These are phyloP conservation scores for Sebastiscus albofasciatus DNA, from an alignment of 2,797 vertebrate species.

Conservation along the genomic window DNA sequence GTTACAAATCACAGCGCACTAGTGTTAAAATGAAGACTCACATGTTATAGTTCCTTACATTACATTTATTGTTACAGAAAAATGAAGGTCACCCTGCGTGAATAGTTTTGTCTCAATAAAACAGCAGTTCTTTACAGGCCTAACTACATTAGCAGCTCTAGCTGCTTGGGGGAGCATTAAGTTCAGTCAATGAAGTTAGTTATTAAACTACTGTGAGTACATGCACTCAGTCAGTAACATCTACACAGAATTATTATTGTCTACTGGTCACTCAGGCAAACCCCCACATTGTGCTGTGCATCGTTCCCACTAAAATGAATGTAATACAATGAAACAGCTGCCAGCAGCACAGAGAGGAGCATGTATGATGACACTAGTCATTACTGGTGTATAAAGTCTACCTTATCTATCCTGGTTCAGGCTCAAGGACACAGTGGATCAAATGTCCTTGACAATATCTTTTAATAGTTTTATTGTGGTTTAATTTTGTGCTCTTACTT, in stretches of 20 bases:
- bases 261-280: neutral
- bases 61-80: constrained; percentile 59
- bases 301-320: neutral
- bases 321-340: neutral
- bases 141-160: neutral
- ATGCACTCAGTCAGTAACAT: constrained; percentile 13
- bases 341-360: neutral
- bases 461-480: neutral
- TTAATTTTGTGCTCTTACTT: constrained; percentile 14
- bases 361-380: neutral
- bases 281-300: neutral
- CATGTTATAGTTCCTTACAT: constrained; percentile 21
- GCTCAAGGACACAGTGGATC: constrained; percentile 1
- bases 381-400: neutral
- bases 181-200: constrained; percentile 26
- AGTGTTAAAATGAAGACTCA: constrained; percentile 6
- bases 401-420: constrained; percentile 1
- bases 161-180: neutral
- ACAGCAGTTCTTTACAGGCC: constrained; percentile 18
- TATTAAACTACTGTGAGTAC: constrained; percentile 19
- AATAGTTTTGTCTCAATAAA: constrained; percentile 3
- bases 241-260: constrained; percentile 1
- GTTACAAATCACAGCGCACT: neutral
- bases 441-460: constrained; percentile 1
- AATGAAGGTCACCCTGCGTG: constrained; percentile 1